These are phyloP conservation scores for Isurus oxyrinchus DNA, from an alignment of 2,113 vertebrate species.

Conservation along the genomic window DNA sequence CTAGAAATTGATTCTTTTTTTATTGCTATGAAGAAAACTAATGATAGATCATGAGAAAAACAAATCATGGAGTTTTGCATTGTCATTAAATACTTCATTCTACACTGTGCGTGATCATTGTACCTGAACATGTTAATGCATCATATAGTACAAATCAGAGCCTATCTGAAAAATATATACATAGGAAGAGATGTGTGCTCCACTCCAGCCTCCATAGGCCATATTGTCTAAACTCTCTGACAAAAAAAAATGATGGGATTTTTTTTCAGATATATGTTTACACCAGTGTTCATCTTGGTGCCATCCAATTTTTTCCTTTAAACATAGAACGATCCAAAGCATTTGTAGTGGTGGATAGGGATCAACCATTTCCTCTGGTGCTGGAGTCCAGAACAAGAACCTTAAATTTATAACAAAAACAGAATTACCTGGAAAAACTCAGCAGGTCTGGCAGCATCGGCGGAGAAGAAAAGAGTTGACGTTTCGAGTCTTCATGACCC, in stretches of 20 bases:
- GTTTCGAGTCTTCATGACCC: too few relatives aligned
- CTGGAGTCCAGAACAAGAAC: not conserved
- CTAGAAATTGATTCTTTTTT: not conserved
- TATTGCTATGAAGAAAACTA: not conserved
- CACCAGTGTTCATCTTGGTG: not conserved
- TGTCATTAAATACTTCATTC: not conserved
- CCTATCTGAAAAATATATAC: not conserved
- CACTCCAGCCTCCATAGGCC: too few relatives aligned
- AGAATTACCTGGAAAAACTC: too few relatives aligned
- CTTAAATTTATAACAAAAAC: not conserved
- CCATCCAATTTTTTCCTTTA: not conserved
- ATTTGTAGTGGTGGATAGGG: not conserved
- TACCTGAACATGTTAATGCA: not conserved
- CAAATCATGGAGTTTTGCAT: not conserved
- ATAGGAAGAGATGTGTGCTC: not conserved
- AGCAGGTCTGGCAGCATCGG: too few relatives aligned
- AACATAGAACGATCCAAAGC: not conserved
- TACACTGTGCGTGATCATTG: not conserved
- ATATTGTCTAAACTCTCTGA: not conserved
- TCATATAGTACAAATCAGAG: not conserved
- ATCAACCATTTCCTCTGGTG: not conserved
- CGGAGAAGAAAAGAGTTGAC: too few relatives aligned
- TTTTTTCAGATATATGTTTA: not conserved
- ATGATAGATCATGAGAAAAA: not conserved
- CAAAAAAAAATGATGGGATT: not conserved